Evolutionary conservation across 2,797 vertebrate genomes (phyloP).

Genomic region (Avahi laniger): DNA sequence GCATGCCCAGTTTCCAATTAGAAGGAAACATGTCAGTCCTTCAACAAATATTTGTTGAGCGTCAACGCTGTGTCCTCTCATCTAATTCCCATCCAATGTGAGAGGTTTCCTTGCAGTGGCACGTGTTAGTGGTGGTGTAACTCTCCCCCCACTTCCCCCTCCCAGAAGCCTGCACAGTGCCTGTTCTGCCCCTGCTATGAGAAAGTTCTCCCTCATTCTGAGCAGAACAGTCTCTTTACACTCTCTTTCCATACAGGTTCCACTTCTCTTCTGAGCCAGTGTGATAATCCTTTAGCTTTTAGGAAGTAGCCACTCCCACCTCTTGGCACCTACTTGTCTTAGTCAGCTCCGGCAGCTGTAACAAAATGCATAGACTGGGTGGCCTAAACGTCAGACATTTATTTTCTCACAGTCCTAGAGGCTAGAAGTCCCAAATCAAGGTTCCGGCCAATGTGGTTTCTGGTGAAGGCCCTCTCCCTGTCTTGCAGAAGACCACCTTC

Average conservation of each 20-base stretch:
- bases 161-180: not conserved
- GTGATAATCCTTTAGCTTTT: not conserved
- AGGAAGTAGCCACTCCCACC: not conserved
- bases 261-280: not conserved
- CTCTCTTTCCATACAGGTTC: not conserved
- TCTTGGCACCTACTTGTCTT: not conserved
- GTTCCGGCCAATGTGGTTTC: not conserved
- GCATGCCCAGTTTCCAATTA: not conserved
- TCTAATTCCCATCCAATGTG: accelerated
- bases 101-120: not conserved
- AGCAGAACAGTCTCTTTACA: not conserved
- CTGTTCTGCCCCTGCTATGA: not conserved
- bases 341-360: not conserved
- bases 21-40: not conserved
- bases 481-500: not conserved
- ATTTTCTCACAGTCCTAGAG: not conserved
- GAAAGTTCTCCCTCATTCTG: not conserved
- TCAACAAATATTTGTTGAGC: not conserved
- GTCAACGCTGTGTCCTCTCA: not conserved
- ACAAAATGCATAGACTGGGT: not conserved
- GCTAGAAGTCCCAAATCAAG: not conserved
- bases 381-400: not conserved
- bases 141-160: accelerated
- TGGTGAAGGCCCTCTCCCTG: not conserved
- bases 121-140: accelerated